These are phyloP conservation scores for Charadrius vociferus DNA, from an alignment of 2,113 vertebrate genomes.

Conservation along the genomic window DNA sequence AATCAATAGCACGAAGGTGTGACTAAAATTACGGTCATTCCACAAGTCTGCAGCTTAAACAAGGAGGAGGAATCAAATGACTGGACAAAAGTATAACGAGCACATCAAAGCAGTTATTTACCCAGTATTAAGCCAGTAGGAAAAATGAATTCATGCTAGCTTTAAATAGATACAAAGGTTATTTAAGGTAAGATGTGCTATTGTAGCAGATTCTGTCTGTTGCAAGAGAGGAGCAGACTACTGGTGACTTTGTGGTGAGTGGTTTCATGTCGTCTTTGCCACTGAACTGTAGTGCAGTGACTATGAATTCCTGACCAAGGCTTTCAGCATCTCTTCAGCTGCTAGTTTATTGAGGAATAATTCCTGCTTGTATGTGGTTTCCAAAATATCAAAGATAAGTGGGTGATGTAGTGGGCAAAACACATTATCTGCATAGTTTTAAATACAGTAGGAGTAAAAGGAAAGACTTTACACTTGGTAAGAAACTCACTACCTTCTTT, in stretches of 20 bases:
- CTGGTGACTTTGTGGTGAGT: neutral
- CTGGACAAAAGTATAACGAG: neutral
- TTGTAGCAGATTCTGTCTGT: neutral
- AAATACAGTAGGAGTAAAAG: constrained; percentile 3
- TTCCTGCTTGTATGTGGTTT: neutral
- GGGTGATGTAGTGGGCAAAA: neutral
- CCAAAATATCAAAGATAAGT: neutral
- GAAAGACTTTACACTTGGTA: neutral
- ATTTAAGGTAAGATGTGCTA: constrained; percentile 28
- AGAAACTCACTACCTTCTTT: constrained; percentile 4
- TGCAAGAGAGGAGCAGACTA: neutral
- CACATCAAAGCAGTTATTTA: constrained; percentile 51
- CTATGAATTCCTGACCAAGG: neutral
- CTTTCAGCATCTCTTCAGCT: neutral
- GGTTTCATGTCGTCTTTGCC: neutral
- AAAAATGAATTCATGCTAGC: constrained; percentile 5
- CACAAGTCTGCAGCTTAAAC: constrained; percentile 4
- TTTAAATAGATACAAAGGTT: constrained; percentile 30
- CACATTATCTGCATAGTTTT: neutral
- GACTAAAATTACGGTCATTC: constrained; percentile 5
- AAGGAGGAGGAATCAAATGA: neutral
- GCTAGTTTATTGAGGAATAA: neutral
- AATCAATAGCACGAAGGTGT: neutral
- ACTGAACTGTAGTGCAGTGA: neutral
- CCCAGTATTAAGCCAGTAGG: neutral